A percentile compares a stretch with the other conserved stretches of the same genome.
phyloP scores from a whole-genome alignment of 2,888 invertebrate genomes.

The Bhutanitis thaidina region DNA sequence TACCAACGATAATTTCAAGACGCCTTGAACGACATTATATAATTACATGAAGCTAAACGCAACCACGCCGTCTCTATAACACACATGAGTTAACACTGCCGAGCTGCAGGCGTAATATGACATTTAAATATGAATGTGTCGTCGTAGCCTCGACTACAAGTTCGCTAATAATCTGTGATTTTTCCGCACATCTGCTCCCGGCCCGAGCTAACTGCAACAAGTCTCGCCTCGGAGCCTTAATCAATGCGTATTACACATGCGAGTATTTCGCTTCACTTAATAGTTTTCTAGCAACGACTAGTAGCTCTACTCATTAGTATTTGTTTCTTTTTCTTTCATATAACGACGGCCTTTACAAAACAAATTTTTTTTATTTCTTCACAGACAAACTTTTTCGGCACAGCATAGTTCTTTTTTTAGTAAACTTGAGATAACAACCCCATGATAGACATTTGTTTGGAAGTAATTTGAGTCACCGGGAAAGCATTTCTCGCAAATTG shows the following conservation, averaged over 20 bases:
- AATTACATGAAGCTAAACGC: conserved; percentile 9
- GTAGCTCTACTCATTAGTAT: background rate
- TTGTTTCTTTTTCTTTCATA: background rate
- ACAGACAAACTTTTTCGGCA: conserved; percentile 37
- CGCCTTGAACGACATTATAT: background rate
- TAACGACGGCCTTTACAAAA: too few relatives aligned
- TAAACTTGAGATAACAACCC: conserved; percentile 58
- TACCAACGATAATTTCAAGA: too few relatives aligned
- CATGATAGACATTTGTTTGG: conserved; percentile 61
- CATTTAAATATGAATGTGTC: conserved; percentile 77
- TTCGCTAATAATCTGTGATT: conserved; percentile 69
- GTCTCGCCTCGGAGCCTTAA: conserved; percentile 28
- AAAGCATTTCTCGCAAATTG: conserved; percentile 63
- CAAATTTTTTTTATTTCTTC: conserved; percentile 20
- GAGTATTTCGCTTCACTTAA: conserved; percentile 15
- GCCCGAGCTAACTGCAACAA: conserved; percentile 26
- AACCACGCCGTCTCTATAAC: conserved; percentile 22
- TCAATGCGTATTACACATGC: conserved; percentile 29
- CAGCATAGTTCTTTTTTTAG: conserved; percentile 39
- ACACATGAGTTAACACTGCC: conserved; percentile 51
- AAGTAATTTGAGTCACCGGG: conserved; percentile 58
- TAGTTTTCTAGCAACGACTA: conserved; percentile 1
- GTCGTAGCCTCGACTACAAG: conserved; percentile 43
- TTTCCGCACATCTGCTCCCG: conserved; percentile 66
- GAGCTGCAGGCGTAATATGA: conserved; percentile 50